These are phyloP conservation scores for Heliconius hortense DNA, from an alignment of 2,888 invertebrate species.

Conservation along the genomic window DNA sequence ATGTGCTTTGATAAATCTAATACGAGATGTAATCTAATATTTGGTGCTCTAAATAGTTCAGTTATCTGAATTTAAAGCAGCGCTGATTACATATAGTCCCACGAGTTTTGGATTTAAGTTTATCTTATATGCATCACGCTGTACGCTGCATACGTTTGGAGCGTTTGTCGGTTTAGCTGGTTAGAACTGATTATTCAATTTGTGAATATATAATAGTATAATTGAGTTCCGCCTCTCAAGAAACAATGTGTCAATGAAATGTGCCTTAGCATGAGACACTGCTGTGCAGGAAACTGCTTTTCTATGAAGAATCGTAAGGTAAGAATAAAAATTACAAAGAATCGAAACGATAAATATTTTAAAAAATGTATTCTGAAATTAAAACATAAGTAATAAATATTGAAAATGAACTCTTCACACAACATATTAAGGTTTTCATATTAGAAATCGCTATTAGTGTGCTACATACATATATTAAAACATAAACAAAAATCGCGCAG, in stretches of 20 bases:
- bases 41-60: conserved; percentile 19
- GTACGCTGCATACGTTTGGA: conserved; percentile 60
- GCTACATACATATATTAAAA: no score
- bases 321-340: no score
- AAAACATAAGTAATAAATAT: no score
- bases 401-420: no score
- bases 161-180: conserved; percentile 23
- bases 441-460: no score
- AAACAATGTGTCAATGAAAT: background rate
- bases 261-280: background rate
- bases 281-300: background rate
- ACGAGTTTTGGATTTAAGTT: conserved; percentile 58
- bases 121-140: conserved; percentile 67
- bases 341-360: no score
- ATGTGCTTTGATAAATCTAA: conserved; percentile 18
- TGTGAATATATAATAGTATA: background rate
- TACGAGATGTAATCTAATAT: conserved; percentile 23
- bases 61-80: conserved; percentile 48
- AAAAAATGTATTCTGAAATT: no score
- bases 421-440: no score
- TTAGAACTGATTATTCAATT: conserved; percentile 11
- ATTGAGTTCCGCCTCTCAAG: conserved; percentile 1
- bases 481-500: background rate
- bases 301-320: no score
- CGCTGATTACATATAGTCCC: conserved; percentile 67